Evolutionary conservation across 2,888 invertebrate genomes (phyloP), one percentile per base, ranked within the genome.

Genomic region (Gymnocheta viridis): DNA sequence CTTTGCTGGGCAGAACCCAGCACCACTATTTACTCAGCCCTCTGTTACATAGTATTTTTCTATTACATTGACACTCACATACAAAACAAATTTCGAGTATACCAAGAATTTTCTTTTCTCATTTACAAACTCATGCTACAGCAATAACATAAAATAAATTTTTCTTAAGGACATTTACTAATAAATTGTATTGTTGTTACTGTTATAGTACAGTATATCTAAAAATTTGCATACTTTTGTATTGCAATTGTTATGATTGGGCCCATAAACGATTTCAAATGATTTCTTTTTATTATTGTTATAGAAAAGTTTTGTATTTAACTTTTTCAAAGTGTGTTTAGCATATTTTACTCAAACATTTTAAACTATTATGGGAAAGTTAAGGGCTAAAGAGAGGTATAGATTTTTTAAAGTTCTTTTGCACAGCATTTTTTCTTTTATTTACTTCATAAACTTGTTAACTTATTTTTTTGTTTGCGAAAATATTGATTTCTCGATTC

Each of bases 351-450:
- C 64, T 82, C 38, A 69, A 78, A 69, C 73, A 73, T 73, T 82
- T 82, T 60, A 70, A 87, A 86, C 85, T 86, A 87, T 87, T 58
- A 66, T 35, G 47, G 41, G 19, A 22, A 19, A 32, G 12, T 60
- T 49, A 3, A 2, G 17, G 12, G 10, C 2, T 56, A 7, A 0
- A 51, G n/a, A 14, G 2, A 51, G 14, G 38, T 44, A 17, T 41
- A 2, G n/a, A 14, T 44, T 6, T 38, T 12, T 38, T 38, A 12
- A 12, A 38, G 12, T 38, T 44, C 17, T n/a, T 41, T 41, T 38
- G 12, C 12, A 38, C 1, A 32, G 32, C 32, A 38, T n/a, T n/a
- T n/a, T n/a, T n/a, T n/a, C n/a, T n/a, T n/a, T n/a, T n/a, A n/a
- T n/a, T n/a, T n/a, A n/a, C n/a, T n/a, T n/a, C n/a, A n/a, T n/a